Base-by-base conservation (phyloP, 1,140 invertebrate species). In the Pararge aegeria region DNA sequence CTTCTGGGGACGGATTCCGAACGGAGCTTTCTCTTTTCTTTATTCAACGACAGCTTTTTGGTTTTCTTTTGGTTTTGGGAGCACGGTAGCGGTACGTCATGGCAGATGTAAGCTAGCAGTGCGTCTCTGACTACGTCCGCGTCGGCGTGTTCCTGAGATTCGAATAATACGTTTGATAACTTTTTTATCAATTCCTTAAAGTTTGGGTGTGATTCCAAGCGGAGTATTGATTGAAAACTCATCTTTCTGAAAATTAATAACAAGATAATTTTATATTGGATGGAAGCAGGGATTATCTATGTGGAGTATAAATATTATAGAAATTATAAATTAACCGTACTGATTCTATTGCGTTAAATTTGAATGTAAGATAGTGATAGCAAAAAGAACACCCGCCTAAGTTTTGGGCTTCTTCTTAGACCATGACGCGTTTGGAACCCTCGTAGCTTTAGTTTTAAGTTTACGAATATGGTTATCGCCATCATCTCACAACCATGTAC, bases 81-180 rank as follows among this genome's bases (percentile, higher is more conserved):
- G 55, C 96, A 98, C 0, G 96, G 96, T 18, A 97, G 80, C 0
- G 92, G 89, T 5, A 94, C 93, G 16, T 94, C 93, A 71, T 98
- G 97, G 78, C 97, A 98, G 3, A 96, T 91, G 70, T 96, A 96
- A 0, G 95, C 93, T 29, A 97, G 83, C 10, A 98, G 78, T 0
- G 95, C 94, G 80, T 98, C 97, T 65, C 95, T 91, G 0, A 98
- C 91, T 1, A 94, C 92, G 49, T 94, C 92, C 0, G 95, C 94
- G 79, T 94, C 93, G 0, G 90, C 89, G 24, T 92, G 90, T 54
- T 92, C 91, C 54, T 94, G 92, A 65, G 92, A 93, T 80, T 94
- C 94, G 55, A 94, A 93, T 15, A 92, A 81, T 18, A 93, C 80
- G 72, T 90, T 90, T 1, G 94, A 93, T 2, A 93, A 83, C 75